Conservation (phyloP, 2,113 vertebrate genomes). For the Montifringilla adamsi region DNA sequence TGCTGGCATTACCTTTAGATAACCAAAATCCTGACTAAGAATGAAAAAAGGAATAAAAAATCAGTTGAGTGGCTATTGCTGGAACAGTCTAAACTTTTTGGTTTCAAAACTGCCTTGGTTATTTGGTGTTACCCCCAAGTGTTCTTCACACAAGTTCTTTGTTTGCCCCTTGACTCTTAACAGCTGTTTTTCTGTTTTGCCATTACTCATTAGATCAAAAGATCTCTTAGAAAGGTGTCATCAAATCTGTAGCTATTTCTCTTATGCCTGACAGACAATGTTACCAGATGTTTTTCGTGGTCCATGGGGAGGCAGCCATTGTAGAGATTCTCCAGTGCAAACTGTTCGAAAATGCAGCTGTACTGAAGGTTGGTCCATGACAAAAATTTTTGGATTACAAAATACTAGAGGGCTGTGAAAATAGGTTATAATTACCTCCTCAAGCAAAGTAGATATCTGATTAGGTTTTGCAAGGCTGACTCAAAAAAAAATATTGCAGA, state of each 20-base stretch:
- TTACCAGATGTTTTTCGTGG: slow-evolving; percentile 94
- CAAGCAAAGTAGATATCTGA: background rate
- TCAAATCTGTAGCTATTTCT: background rate
- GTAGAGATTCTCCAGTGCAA: slow-evolving; percentile 94
- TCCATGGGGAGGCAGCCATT: slow-evolving; percentile 89
- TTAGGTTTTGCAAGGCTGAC: background rate
- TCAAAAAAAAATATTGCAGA: background rate
- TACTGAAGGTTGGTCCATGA: slow-evolving; percentile 75
- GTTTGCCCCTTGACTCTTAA: background rate
- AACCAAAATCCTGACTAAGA: background rate
- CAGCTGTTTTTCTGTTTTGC: background rate
- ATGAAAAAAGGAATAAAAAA: background rate
- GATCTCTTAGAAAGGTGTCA: background rate
- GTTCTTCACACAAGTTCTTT: background rate
- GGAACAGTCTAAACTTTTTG: background rate
- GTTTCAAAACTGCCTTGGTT: background rate
- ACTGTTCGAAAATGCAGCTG: slow-evolving; percentile 88
- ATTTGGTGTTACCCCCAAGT: background rate
- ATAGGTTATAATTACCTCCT: background rate
- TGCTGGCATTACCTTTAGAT: background rate
- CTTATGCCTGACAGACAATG: slow-evolving; percentile 84
- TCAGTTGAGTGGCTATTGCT: background rate
- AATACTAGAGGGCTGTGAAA: background rate
- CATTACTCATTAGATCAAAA: background rate
- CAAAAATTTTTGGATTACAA: background rate